Conservation (phyloP, 2,113 vertebrate genomes). For the Takifugu bimaculatus region DNA sequence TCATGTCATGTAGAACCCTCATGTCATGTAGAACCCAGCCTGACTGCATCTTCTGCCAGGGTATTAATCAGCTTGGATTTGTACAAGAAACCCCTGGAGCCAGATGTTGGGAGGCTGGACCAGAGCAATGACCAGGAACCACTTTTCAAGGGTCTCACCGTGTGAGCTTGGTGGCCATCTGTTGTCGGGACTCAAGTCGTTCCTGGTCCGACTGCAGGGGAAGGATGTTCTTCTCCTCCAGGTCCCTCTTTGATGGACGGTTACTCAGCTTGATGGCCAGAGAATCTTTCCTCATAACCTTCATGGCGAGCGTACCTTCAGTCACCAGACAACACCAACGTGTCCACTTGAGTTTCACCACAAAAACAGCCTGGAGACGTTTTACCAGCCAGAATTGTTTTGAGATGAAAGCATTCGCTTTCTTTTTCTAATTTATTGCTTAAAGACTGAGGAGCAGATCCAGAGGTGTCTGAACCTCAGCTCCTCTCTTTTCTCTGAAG, state of each 20-base stretch:
- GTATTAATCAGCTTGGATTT: conserved; percentile 13
- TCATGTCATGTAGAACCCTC: too few species aligned
- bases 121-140: not conserved
- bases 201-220: conserved; percentile 92
- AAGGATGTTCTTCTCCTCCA: conserved; percentile 98
- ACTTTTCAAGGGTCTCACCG: conserved; percentile 70
- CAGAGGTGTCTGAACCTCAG: not conserved
- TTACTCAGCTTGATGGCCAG: conserved; percentile 97
- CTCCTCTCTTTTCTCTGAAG: not conserved
- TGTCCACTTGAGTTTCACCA: not conserved
- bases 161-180: conserved; percentile 95
- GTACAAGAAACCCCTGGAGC: not conserved
- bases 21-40: not conserved
- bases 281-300: conserved; percentile 93
- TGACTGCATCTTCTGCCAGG: not conserved
- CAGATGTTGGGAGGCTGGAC: conserved; percentile 1
- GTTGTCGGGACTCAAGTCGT: conserved; percentile 86
- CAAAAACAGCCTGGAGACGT: too few species aligned
- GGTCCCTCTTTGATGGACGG: conserved; percentile 90
- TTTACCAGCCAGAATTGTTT: too few species aligned
- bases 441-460: not conserved
- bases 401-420: too few species aligned
- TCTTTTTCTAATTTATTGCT: not conserved
- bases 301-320: conserved; percentile 88
- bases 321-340: not conserved